Evolutionary conservation across 2,797 vertebrate species (phyloP).

Genomic region (Brotula barbata): DNA sequence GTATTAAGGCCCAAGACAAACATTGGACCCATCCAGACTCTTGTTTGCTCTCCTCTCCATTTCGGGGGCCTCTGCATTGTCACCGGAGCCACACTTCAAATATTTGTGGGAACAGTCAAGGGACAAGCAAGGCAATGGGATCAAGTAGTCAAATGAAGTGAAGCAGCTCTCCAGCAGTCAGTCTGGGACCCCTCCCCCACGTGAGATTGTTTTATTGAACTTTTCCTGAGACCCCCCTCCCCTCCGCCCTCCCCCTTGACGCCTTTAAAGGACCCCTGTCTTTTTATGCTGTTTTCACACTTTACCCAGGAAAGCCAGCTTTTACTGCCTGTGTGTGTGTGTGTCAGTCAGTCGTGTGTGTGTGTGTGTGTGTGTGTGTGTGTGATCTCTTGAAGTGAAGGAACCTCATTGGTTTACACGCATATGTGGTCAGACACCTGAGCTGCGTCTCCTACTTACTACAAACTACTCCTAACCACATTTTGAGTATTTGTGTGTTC

Average conservation of each 20-base stretch:
- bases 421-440: too few species aligned
- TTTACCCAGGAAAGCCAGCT: constrained; percentile 25
- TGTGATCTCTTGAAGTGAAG: too few species aligned
- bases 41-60: constrained; percentile 76
- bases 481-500: too few species aligned
- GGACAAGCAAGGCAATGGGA: constrained; percentile 73
- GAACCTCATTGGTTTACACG: too few species aligned
- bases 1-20: constrained; percentile 79
- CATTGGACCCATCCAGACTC: constrained; percentile 64
- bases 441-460: too few species aligned
- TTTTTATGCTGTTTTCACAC: constrained; percentile 58
- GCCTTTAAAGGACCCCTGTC: constrained; percentile 48
- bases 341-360: too few species aligned
- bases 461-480: too few species aligned
- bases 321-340: constrained; percentile 22
- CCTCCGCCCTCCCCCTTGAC: constrained; percentile 40
- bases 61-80: constrained; percentile 72
- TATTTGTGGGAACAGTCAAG: constrained; percentile 71
- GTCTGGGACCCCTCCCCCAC: constrained; percentile 49
- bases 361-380: too few species aligned
- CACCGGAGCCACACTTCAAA: constrained; percentile 77
- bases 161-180: constrained; percentile 67
- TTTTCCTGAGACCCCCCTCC: constrained; percentile 57
- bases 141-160: constrained; percentile 78
- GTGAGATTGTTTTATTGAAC: constrained; percentile 70